Percentiles rank a stretch among this genome's conserved stretches.
Evolutionary conservation across 2,797 vertebrate species (phyloP).

Genomic region (Numenius phaeopus): DNA sequence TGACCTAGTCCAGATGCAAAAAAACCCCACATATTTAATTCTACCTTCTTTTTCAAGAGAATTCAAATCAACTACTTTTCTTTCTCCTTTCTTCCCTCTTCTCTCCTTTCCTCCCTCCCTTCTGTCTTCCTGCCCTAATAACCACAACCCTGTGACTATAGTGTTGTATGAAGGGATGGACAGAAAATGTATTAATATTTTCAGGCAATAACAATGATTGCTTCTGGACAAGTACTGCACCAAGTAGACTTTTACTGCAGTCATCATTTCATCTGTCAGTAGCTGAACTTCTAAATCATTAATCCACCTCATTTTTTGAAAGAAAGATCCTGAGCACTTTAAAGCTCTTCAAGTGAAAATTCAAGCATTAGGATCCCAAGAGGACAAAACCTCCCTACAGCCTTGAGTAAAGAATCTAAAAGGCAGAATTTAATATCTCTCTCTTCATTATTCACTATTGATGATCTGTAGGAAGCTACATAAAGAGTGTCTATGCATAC

Average conservation of each 20-base stretch:
- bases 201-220: background rate
- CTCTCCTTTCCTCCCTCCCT: background rate
- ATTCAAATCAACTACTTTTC: background rate
- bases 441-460: constrained; percentile 45
- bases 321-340: background rate
- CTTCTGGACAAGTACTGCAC: background rate
- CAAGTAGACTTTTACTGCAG: background rate
- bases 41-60: background rate
- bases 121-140: background rate
- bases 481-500: background rate
- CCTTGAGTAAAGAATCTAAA: constrained; percentile 41
- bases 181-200: background rate
- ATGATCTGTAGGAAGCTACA: constrained; percentile 27
- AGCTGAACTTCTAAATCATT: constrained; percentile 31
- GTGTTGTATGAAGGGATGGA: background rate
- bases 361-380: constrained; percentile 8
- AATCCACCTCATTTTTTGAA: background rate
- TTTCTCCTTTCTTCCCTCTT: rapidly evolving
- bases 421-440: constrained; percentile 48
- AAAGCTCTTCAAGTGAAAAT: constrained; percentile 25
- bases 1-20: background rate
- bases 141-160: background rate
- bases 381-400: background rate
- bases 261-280: constrained; percentile 5
- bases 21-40: background rate